Percentiles rank a stretch among this genome's conserved stretches.
Evolutionary conservation across 30 jellyfish, hydroid and myxozoan species (phyloP).

Genomic region (Pelagia noctiluca): DNA sequence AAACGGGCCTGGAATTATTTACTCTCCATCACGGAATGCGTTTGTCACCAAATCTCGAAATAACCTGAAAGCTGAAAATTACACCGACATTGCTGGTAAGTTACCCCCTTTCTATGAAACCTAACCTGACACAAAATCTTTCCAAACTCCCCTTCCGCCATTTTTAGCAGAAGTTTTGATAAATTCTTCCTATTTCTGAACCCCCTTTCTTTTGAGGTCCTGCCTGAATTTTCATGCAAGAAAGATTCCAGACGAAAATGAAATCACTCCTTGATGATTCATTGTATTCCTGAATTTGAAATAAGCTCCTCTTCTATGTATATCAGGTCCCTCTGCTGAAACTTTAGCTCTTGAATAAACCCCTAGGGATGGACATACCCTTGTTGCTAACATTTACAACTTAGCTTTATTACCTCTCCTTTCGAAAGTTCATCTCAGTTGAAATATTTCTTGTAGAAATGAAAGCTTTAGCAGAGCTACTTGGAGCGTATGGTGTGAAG

Average conservation of each 20-base stretch:
- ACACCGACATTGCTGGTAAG: slow-evolving; percentile 91
- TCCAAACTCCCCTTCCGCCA: background rate
- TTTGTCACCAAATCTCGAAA: slow-evolving; percentile 62
- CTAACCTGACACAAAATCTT: too few relatives aligned
- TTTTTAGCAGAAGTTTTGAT: background rate
- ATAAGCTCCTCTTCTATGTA: too few relatives aligned
- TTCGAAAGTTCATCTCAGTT: too few relatives aligned
- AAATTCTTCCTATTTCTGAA: background rate
- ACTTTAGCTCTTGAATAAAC: too few relatives aligned
- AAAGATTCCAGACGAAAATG: too few relatives aligned
- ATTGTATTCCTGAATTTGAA: too few relatives aligned
- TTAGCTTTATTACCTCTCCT: background rate
- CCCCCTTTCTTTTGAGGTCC: too few relatives aligned
- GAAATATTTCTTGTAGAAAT: slow-evolving; percentile 73
- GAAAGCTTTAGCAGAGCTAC: slow-evolving; percentile 91
- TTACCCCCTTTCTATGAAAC: background rate
- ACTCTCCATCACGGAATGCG: slow-evolving; percentile 89
- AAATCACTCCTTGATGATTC: too few relatives aligned
- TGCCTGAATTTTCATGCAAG: too few relatives aligned
- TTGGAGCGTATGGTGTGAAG: slow-evolving; percentile 98
- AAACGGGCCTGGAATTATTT: slow-evolving; percentile 65
- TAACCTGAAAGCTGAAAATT: slow-evolving; percentile 81
- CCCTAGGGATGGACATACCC: too few relatives aligned
- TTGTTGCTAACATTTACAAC: too few relatives aligned
- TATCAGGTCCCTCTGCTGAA: too few relatives aligned